Conservation (phyloP, 2,113 vertebrate genomes). For the Jacana jacana region DNA sequence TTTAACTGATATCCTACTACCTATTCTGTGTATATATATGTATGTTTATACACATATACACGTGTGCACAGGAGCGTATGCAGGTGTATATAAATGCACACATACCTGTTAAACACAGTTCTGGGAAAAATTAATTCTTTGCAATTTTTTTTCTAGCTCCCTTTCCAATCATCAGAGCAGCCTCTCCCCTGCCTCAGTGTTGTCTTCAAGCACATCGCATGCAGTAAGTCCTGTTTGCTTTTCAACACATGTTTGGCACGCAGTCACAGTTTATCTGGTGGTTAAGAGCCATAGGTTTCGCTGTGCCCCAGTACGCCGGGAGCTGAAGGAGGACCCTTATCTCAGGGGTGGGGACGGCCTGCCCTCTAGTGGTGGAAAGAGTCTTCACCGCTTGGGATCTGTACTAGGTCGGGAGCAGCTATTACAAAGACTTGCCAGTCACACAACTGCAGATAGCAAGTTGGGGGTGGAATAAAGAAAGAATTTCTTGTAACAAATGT, state of each 20-base stretch:
- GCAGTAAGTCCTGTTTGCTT: constrained; percentile 83
- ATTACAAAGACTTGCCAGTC: neutral
- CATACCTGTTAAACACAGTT: neutral
- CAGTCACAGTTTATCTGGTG: neutral
- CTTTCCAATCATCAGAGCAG: constrained; percentile 81
- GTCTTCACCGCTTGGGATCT: neutral
- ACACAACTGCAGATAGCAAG: neutral
- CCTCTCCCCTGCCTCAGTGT: constrained; percentile 83
- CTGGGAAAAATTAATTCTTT: neutral
- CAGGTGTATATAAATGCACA: no score
- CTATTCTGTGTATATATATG: neutral
- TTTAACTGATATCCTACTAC: neutral
- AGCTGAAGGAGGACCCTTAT: neutral
- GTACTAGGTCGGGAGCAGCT: neutral
- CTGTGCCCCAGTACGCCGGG: neutral
- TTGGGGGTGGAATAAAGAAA: neutral
- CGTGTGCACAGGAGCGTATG: neutral
- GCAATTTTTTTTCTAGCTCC: no score
- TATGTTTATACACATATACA: neutral
- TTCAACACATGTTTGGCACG: neutral
- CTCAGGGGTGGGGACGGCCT: neutral
- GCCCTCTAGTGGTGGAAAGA: neutral
- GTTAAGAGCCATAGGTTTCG: neutral
- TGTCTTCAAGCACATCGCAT: constrained; percentile 81
- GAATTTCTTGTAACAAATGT: neutral